These are phyloP conservation scores for Tortricodes alternella DNA, from an alignment of 2,888 invertebrate genomes.

Conservation along the genomic window DNA sequence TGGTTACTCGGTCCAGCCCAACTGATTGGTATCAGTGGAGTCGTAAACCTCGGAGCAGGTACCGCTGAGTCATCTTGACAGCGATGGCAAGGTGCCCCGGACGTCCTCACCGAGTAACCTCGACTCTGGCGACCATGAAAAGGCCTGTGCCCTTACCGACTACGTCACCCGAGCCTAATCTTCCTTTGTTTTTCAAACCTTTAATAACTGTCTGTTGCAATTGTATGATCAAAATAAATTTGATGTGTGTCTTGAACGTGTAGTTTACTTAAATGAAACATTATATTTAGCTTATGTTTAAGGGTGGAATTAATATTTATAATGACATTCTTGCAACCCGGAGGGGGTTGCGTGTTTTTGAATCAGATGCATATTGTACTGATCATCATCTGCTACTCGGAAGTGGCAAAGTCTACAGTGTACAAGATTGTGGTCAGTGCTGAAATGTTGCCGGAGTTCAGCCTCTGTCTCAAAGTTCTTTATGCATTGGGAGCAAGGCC, in stretches of 20 bases:
- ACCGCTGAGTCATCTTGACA: conserved; percentile 44
- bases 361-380: conserved; percentile 64
- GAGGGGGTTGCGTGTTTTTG: too few species aligned
- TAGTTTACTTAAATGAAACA: too few species aligned
- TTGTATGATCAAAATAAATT: neutral
- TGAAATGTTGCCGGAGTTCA: conserved; percentile 60
- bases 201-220: neutral
- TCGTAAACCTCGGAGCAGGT: conserved; percentile 44
- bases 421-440: conserved; percentile 59
- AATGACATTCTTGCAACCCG: too few species aligned
- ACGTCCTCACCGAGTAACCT: conserved; percentile 46
- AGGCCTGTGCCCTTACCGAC: conserved; percentile 43
- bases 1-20: conserved; percentile 1
- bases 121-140: conserved; percentile 59
- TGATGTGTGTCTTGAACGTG: too few species aligned
- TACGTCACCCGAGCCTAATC: conserved; percentile 29
- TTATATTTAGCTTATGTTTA: too few species aligned
- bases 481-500: conserved; percentile 75
- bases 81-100: conserved; percentile 19
- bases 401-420: conserved; percentile 75
- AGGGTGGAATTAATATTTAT: too few species aligned
- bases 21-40: conserved; percentile 45
- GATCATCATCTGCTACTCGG: conserved; percentile 61
- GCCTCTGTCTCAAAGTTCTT: conserved; percentile 59
- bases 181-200: conserved; percentile 1